phyloP scores from a whole-genome alignment of 35 echinoderm and acorn worm species.

The Apostichopus californicus region DNA sequence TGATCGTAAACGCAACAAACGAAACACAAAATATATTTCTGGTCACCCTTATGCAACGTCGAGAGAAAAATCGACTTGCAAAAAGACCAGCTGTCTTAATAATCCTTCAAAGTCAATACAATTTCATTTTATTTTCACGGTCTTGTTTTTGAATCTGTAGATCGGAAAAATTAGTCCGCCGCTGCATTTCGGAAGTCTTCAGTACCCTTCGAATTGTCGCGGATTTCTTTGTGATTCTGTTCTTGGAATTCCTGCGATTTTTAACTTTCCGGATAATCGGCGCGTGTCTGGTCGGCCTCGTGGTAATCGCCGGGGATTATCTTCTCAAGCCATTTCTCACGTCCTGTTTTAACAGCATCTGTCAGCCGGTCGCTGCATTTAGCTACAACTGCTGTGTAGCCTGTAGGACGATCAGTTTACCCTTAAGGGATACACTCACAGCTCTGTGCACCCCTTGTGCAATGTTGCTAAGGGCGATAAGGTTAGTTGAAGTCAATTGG shows the following conservation, averaged over 20 bases:
- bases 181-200: constrained; percentile 2
- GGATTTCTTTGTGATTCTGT: constrained; percentile 31
- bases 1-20: too few species aligned
- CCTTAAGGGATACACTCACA: background rate
- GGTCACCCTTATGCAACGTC: too few species aligned
- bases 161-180: constrained; percentile 22
- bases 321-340: constrained; percentile 23
- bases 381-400: constrained; percentile 15
- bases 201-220: constrained; percentile 1
- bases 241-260: constrained; percentile 8
- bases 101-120: background rate
- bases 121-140: background rate
- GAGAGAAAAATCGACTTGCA: too few species aligned
- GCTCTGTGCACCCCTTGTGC: constrained; percentile 29
- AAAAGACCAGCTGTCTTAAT: too few species aligned
- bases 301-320: background rate
- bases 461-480: background rate
- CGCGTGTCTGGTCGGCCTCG: constrained; percentile 1
- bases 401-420: background rate
- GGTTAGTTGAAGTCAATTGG: constrained; percentile 11
- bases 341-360: constrained; percentile 17
- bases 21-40: too few species aligned
- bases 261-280: constrained; percentile 8
- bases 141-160: background rate
- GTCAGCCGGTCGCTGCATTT: background rate